phyloP scores from a whole-genome alignment of 2,797 vertebrate genomes.

The Phoeniculus purpureus region DNA sequence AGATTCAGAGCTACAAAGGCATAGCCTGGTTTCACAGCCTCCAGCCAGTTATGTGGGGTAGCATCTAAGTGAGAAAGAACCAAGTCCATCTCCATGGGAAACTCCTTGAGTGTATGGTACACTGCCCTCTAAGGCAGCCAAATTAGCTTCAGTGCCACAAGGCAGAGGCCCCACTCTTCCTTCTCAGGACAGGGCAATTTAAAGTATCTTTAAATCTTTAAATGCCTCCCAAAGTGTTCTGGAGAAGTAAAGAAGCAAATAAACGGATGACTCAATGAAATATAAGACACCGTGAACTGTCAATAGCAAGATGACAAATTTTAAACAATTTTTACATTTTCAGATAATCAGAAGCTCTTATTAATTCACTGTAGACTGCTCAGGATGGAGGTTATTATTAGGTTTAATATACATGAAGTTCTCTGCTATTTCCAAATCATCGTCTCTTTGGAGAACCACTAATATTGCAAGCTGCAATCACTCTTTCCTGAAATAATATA shows the following conservation, averaged over 20 bases:
- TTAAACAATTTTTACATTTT: neutral
- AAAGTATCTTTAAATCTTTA: neutral
- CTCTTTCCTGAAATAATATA: neutral
- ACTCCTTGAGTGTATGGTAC: no score
- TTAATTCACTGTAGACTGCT: neutral
- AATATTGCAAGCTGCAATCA: neutral
- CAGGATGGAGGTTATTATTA: neutral
- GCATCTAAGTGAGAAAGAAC: neutral
- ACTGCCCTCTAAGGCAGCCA: neutral
- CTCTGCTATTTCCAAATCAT: neutral
- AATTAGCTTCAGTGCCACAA: neutral
- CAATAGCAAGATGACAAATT: neutral
- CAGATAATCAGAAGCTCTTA: neutral
- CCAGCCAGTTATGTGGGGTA: neutral
- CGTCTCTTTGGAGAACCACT: neutral
- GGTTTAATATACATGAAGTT: neutral
- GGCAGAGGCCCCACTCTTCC: neutral
- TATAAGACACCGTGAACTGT: neutral
- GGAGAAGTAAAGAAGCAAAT: neutral
- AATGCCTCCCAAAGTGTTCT: fast-evolving
- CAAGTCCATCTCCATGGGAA: neutral
- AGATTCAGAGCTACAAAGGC: neutral
- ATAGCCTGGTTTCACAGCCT: neutral
- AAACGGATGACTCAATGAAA: neutral
- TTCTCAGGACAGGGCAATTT: neutral